Base-by-base conservation (phyloP, 2,797 vertebrate species). In the Diplodus sargus region DNA sequence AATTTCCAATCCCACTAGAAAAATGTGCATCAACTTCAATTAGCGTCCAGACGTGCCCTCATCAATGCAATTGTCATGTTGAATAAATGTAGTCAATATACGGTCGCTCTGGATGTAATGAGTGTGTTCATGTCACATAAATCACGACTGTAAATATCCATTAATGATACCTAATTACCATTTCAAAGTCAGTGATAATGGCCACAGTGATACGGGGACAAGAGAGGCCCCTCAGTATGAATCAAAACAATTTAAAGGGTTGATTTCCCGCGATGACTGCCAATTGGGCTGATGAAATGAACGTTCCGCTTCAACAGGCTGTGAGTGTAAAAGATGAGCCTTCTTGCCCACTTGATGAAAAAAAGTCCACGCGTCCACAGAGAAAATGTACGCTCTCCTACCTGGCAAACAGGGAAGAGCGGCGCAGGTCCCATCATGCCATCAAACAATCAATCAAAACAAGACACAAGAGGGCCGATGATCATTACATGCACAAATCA, bases 171-270 rank as follows among this genome's bases (percentile, higher is more conserved):
- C 47, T 84, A 88, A 90, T 90, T 87, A 89, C 52, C 77, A 89
- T 91, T 93, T 91, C 79, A 91, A 92, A 90, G 84, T 68, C 63
- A 58, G 48, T 56, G 17, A 61, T 91, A 88, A 91, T 88, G 76
- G 77, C 67, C 67, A 52, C 51, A 28, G 65, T 82, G 79, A 81
- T 13, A 28, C 39, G 48, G 70, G 60, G 65, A 81, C 85, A 87
- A 77, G 73, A 70, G 65, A 62, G 77, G 79, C 81, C 86, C 30
- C 76, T 82, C 60, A 69, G 59, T 80, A 57, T 70, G 71, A 90
- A 89, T 90, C 88, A 87, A 90, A 93, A 87, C 89, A 79, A 90
- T 92, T 89, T 90, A 84, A 85, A 69, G 54, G 80, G 74, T 82
- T 87, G 84, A 89, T 89, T 92, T 92, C 81, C 83, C 48, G 49